Percentiles rank a stretch among this genome's conserved stretches.
Conservation (phyloP, 2,113 vertebrate genomes). For the Lates calcarifer region DNA sequence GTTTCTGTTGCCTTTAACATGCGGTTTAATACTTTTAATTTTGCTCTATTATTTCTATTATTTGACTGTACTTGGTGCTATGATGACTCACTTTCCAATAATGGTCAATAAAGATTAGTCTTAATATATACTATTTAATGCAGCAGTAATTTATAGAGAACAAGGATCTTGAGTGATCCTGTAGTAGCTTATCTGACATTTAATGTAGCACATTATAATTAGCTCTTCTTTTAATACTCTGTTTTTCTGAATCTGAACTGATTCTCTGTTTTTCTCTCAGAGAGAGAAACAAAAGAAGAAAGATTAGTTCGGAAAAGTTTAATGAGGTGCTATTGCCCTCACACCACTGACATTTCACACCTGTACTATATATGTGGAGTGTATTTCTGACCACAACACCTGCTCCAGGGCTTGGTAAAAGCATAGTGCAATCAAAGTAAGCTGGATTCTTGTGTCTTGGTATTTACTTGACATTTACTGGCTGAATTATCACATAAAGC, state of each 20-base stretch:
- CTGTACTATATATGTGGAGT: constrained; percentile 10
- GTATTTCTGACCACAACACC: constrained; percentile 7
- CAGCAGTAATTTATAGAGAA: neutral
- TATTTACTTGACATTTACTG: constrained; percentile 68
- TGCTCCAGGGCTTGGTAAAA: constrained; percentile 27
- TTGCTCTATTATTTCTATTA: neutral
- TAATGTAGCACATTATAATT: constrained; percentile 2
- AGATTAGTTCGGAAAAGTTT: neutral
- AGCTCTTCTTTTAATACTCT: neutral
- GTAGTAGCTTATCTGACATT: neutral
- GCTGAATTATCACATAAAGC: constrained; percentile 35
- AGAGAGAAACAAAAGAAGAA: constrained; percentile 5
- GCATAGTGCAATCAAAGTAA: constrained; percentile 25
- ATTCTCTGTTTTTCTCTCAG: neutral
- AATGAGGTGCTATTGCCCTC: constrained; percentile 17
- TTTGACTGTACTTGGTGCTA: neutral
- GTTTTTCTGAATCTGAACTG: neutral
- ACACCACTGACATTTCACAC: constrained; percentile 46
- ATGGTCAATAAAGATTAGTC: neutral
- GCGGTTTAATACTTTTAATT: neutral
- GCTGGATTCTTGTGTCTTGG: constrained; percentile 33
- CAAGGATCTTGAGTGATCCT: neutral
- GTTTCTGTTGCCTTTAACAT: neutral
- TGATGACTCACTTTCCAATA: neutral
- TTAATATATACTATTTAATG: neutral